Evolutionary conservation across 1,140 invertebrate genomes (phyloP), one percentile per base, ranked within the genome.

Genomic region (Nautilus pompilius): DNA sequence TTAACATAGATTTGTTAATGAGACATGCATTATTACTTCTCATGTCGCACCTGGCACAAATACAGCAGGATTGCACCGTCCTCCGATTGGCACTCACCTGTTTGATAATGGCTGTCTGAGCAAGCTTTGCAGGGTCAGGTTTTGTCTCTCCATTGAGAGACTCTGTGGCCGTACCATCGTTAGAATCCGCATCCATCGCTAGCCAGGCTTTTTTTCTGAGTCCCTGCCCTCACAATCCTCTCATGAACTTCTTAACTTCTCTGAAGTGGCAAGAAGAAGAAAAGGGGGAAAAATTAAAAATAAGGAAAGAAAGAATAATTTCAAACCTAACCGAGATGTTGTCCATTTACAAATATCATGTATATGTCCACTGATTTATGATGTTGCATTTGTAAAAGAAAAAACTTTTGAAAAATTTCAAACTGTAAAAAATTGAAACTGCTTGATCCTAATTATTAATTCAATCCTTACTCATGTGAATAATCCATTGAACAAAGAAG

Each of bases 91-190:
- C 24, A 63, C 73, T 63, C 68, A 82, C 80, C 75, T 82, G 80
- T 68, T 82, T 82, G 49, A 82, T 82, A 62, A 82, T 82, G 65
- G 80, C 80, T 2, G 74, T 70, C 62, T 80, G 80, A 30, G 79
- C 80, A 15, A 82, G 74, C 62, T 82, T 80, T 8, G 74, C 72
- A 2, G 73, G 69, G 59, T 82, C 80, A 13, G 77, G 74, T 64
- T 80, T 81, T 13, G 75, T 76, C 55, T 80, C 78, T 8, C 79
- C 79, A 58, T 80, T 79, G 26, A 80, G 71, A 36, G 68, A 66
- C 57, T 79, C 78, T 0, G 70, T 62, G 5, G 70, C 71, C 20
- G 70, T 75, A 45, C 72, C 74, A 68, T 80, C 79, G 33, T 74
- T 78, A 26, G 76, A 78, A 59, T 81, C 79, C 29, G 73, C 73